These are phyloP conservation scores for Strix aluco DNA, from an alignment of 2,113 vertebrate genomes.

Conservation along the genomic window DNA sequence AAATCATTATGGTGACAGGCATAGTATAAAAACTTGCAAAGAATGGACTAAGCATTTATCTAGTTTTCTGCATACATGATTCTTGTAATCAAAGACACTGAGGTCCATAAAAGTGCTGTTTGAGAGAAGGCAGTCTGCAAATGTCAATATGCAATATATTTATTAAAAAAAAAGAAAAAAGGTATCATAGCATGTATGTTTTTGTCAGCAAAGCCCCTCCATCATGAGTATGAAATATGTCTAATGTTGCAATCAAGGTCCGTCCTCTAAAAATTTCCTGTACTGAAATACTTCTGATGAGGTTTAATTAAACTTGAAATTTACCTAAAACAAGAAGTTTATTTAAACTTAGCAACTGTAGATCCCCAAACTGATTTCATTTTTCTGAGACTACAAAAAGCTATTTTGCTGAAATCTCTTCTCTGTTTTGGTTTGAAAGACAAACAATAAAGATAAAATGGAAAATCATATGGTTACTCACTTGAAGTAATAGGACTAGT, in stretches of 20 bases:
- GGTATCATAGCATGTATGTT: background rate
- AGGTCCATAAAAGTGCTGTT: background rate
- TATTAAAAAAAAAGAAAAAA: background rate
- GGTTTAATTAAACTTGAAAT: background rate
- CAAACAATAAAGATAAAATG: background rate
- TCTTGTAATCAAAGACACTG: background rate
- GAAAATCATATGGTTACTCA: background rate
- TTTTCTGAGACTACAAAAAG: background rate
- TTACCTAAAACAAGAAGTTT: background rate
- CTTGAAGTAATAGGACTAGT: background rate
- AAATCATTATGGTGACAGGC: slow-evolving; percentile 42
- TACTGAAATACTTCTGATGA: background rate
- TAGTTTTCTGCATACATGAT: background rate
- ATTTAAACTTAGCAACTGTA: background rate
- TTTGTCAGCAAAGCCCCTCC: background rate
- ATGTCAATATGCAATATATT: background rate
- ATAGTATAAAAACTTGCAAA: slow-evolving; percentile 27
- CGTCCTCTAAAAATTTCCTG: background rate
- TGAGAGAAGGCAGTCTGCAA: background rate
- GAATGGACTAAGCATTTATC: slow-evolving; percentile 31
- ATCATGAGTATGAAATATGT: background rate
- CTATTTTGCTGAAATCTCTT: background rate
- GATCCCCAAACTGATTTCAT: background rate
- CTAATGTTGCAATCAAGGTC: background rate
- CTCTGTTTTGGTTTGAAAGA: background rate